A percentile compares a stretch with the other conserved stretches of the same genome.
Evolutionary conservation across 2,797 vertebrate species (phyloP).

Genomic region (Artibeus jamaicensis): DNA sequence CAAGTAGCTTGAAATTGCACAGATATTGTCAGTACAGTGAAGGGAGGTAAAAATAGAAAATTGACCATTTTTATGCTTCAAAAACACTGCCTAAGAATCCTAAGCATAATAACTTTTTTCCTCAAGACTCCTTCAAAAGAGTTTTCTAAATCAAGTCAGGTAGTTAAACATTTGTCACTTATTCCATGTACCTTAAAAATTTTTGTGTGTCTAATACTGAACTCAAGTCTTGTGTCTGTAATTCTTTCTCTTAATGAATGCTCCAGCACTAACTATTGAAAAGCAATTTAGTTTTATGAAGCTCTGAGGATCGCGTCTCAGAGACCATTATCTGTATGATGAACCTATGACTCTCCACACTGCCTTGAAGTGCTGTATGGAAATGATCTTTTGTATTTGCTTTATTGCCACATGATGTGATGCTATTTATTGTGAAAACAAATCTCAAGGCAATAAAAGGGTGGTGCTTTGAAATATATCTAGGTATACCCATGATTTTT

Average conservation of each 20-base stretch:
- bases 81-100: neutral
- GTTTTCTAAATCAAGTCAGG: conserved; percentile 41
- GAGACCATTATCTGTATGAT: conserved; percentile 41
- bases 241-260: conserved; percentile 50
- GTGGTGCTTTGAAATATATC: neutral
- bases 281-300: conserved; percentile 68
- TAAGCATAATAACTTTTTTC: neutral
- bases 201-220: neutral
- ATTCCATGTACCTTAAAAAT: neutral
- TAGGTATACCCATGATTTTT: neutral
- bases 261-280: conserved; percentile 47
- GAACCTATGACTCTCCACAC: conserved; percentile 37
- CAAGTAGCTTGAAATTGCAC: conserved; percentile 19
- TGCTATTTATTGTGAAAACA: neutral
- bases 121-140: neutral
- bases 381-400: neutral
- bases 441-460: neutral
- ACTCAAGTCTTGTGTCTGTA: conserved; percentile 7
- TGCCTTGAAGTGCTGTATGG: neutral
- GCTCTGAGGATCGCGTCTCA: conserved; percentile 44
- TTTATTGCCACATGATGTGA: neutral
- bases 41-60: neutral
- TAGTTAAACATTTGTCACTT: conserved; percentile 22
- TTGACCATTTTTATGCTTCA: neutral
- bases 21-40: neutral